Conservation (phyloP, 2,797 vertebrate species). For the Ctenosaura bakeri region DNA sequence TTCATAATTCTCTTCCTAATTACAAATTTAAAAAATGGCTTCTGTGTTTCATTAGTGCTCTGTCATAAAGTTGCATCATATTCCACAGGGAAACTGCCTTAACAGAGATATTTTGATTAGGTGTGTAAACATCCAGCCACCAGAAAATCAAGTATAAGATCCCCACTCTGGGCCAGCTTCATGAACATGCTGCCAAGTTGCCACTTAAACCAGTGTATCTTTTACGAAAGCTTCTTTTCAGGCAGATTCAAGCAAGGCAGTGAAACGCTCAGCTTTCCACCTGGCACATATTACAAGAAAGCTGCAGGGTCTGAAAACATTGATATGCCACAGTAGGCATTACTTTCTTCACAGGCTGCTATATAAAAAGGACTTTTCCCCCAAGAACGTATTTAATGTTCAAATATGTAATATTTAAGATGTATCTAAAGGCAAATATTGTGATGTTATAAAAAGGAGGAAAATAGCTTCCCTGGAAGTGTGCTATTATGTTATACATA, state of each 20-base stretch:
- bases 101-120: neutral
- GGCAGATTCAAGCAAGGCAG: neutral
- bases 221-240: neutral
- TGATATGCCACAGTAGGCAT: neutral
- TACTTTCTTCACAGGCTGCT: neutral
- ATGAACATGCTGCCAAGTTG: neutral
- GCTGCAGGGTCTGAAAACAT: neutral
- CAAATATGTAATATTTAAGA: constrained; percentile 15
- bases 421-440: neutral
- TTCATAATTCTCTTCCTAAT: neutral
- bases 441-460: neutral
- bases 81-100: constrained; percentile 24
- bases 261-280: neutral
- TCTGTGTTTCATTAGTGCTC: constrained; percentile 23
- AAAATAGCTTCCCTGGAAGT: neutral
- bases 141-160: neutral
- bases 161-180: neutral
- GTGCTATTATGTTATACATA: constrained; percentile 67
- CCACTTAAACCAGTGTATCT: neutral
- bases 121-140: neutral
- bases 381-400: too few relatives aligned
- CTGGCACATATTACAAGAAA: neutral
- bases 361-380: neutral
- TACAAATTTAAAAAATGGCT: neutral
- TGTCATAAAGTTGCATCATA: constrained; percentile 29